Evolutionary conservation across 2,888 invertebrate genomes (phyloP).

Genomic region (Operophtera brumata): DNA sequence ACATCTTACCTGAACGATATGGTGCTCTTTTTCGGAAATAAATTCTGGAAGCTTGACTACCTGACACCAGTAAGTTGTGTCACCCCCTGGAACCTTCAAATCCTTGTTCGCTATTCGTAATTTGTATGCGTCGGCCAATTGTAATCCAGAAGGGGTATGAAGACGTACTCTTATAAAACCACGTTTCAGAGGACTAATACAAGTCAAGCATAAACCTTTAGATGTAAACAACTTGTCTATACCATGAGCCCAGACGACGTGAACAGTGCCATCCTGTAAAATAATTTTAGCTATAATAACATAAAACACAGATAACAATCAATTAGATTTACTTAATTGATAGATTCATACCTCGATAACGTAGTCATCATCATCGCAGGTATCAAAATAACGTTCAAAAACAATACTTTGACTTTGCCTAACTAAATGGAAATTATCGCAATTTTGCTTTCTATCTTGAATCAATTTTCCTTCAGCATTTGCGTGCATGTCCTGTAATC

Average conservation of each 20-base stretch:
- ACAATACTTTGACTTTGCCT: slow-evolving; percentile 85
- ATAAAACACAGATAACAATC: background rate
- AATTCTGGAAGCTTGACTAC: slow-evolving; percentile 88
- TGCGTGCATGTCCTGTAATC: slow-evolving; percentile 85
- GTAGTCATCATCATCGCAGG: slow-evolving; percentile 93
- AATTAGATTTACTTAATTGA: background rate
- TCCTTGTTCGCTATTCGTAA: slow-evolving; percentile 83
- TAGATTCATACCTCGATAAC: slow-evolving; percentile 83
- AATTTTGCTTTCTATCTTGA: slow-evolving; percentile 87
- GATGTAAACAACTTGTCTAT: slow-evolving; percentile 85
- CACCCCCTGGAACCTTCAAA: slow-evolving; percentile 88
- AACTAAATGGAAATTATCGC: slow-evolving; percentile 80
- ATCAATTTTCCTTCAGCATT: slow-evolving; percentile 83
- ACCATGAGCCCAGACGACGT: slow-evolving; percentile 92
- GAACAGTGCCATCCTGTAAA: slow-evolving; percentile 91
- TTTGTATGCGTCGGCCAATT: slow-evolving; percentile 64
- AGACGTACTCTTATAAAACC: slow-evolving; percentile 91
- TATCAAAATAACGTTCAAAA: slow-evolving; percentile 90
- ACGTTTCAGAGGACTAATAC: slow-evolving; percentile 74
- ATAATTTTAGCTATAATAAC: background rate
- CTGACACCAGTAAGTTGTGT: slow-evolving; percentile 99
- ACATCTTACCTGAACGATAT: slow-evolving; percentile 85
- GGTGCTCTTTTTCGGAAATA: slow-evolving; percentile 84
- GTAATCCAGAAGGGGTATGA: slow-evolving; percentile 60
- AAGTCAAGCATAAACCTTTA: slow-evolving; percentile 82